These are phyloP conservation scores for Arge pagana DNA, from an alignment of 2,888 invertebrate species.

Conservation along the genomic window DNA sequence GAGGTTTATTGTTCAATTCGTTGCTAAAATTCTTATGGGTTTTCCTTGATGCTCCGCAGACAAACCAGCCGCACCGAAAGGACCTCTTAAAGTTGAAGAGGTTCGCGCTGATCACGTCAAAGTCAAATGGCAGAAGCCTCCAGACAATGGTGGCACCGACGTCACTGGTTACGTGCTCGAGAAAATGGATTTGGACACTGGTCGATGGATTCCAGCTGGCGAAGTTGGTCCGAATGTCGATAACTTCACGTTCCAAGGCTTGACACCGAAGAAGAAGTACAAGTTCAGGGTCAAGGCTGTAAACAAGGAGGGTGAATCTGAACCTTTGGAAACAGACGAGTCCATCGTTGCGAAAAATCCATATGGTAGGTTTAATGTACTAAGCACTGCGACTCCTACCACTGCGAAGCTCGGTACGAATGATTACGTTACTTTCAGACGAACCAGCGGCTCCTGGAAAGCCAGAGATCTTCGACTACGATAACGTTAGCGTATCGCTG, in stretches of 20 bases:
- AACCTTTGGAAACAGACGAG: slow-evolving; percentile 88
- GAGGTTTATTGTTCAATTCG: not conserved
- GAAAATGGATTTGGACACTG: slow-evolving; percentile 95
- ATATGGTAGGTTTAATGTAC: slow-evolving; percentile 69
- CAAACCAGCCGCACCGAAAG: slow-evolving; percentile 82
- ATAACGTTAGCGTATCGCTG: slow-evolving; percentile 87
- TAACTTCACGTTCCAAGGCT: slow-evolving; percentile 82
- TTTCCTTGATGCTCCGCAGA: slow-evolving; percentile 60
- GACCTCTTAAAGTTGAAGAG: slow-evolving; percentile 86
- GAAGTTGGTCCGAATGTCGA: slow-evolving; percentile 85
- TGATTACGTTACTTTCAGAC: slow-evolving; percentile 60
- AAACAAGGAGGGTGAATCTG: slow-evolving; percentile 97
- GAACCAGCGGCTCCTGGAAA: slow-evolving; percentile 90
- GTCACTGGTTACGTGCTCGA: slow-evolving; percentile 91
- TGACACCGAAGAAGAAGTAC: slow-evolving; percentile 95
- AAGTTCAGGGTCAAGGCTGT: slow-evolving; percentile 97
- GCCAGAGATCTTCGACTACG: slow-evolving; percentile 91
- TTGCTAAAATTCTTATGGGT: not conserved
- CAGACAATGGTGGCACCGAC: slow-evolving; percentile 86
- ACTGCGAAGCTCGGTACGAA: not conserved
- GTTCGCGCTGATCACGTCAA: slow-evolving; percentile 88
- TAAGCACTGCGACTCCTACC: not conserved
- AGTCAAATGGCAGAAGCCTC: slow-evolving; percentile 89
- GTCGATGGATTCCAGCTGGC: slow-evolving; percentile 94
- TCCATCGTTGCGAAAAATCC: slow-evolving; percentile 94